Evolutionary conservation across 92 coral and sea anemone species (phyloP).

Genomic region (Phenganax stokvisi): DNA sequence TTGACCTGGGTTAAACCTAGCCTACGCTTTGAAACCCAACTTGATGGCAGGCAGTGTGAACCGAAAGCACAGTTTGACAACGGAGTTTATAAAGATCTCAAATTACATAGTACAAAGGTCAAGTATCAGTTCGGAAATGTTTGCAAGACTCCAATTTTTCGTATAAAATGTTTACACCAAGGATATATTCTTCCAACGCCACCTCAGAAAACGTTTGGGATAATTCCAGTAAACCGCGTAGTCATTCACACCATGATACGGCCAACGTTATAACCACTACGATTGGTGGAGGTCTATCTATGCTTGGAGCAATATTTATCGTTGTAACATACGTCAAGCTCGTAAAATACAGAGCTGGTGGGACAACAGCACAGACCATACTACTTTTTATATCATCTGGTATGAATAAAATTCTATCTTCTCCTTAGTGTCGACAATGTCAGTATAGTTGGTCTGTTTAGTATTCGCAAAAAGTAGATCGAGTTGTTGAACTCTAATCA

Average conservation of each 20-base stretch:
- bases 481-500: not conserved
- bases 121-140: not conserved
- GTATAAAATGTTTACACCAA: not conserved
- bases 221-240: not conserved
- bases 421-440: too few relatives aligned
- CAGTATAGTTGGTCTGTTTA: too few relatives aligned
- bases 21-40: not conserved
- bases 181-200: not conserved
- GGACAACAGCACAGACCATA: slow-evolving; percentile 26
- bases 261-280: slow-evolving; percentile 39
- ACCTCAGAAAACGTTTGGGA: not conserved
- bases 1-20: too few relatives aligned
- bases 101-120: slow-evolving; percentile 5
- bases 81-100: not conserved
- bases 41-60: not conserved
- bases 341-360: slow-evolving; percentile 8
- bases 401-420: not conserved
- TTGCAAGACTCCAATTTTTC: not conserved
- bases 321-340: slow-evolving; percentile 6
- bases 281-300: slow-evolving; percentile 28
- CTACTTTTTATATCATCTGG: slow-evolving; percentile 9
- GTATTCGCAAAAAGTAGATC: too few relatives aligned
- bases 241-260: not conserved
- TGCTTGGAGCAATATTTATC: slow-evolving; percentile 13
- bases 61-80: not conserved